phyloP scores from a whole-genome alignment of 2,113 vertebrate species.

The Recurvirostra avosetta region DNA sequence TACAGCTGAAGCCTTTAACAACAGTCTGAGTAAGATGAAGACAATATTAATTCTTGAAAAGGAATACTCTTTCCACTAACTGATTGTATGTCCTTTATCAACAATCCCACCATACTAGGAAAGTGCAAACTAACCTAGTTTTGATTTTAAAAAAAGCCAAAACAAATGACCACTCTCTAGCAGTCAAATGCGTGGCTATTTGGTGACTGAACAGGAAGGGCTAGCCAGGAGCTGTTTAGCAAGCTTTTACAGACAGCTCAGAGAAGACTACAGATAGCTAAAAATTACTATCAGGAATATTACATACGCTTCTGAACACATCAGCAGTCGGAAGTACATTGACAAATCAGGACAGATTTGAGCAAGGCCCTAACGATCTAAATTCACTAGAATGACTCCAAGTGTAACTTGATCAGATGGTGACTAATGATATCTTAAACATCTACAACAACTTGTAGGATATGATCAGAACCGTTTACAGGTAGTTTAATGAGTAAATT shows the following conservation, averaged over 20 bases:
- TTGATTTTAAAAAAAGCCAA: neutral
- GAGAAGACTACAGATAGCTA: neutral
- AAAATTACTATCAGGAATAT: neutral
- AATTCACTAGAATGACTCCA: neutral
- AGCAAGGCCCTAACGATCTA: neutral
- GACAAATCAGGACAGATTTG: neutral
- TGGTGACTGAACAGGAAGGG: neutral
- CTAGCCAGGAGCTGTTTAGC: neutral
- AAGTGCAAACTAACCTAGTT: neutral
- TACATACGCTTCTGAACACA: neutral
- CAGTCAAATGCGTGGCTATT: neutral
- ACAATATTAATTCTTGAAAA: neutral
- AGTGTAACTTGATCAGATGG: neutral
- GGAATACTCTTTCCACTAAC: neutral
- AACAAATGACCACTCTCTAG: neutral
- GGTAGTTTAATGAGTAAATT: neutral
- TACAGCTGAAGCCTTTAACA: neutral
- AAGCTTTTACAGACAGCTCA: neutral
- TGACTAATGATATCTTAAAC: neutral
- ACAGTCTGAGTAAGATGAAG: neutral
- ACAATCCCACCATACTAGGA: neutral
- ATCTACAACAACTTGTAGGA: neutral
- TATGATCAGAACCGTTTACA: neutral
- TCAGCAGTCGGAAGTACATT: neutral
- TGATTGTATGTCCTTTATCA: fast-evolving